A percentile compares a stretch with the other conserved stretches of the same genome.
phyloP scores from a whole-genome alignment of 2,113 vertebrate genomes.

The Pygoscelis adeliae region DNA sequence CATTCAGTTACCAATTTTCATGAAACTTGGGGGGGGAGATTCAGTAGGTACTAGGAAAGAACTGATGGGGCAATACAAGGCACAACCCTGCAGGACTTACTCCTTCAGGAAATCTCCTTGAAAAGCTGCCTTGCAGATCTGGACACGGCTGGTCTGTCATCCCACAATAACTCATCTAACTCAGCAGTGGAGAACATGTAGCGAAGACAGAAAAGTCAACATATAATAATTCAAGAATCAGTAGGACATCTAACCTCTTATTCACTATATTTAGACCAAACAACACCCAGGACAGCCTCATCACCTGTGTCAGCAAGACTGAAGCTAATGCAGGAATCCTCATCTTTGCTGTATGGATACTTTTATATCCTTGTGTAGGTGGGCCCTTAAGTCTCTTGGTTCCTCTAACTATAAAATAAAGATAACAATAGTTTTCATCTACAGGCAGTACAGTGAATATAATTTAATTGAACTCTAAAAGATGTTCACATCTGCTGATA shows the following conservation, averaged over 20 bases:
- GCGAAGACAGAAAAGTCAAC: neutral
- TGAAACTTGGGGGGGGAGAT: neutral
- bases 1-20: neutral
- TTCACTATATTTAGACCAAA: neutral
- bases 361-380: neutral
- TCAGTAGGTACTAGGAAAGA: too few species aligned
- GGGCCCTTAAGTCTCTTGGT: neutral
- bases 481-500: neutral
- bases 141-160: neutral
- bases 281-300: rapidly evolving
- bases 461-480: neutral
- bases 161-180: neutral
- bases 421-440: neutral
- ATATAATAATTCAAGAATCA: neutral
- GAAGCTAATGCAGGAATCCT: neutral
- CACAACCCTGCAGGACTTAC: neutral
- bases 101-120: neutral
- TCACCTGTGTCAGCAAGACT: neutral
- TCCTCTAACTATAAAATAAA: neutral
- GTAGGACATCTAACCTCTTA: neutral
- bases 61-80: too few species aligned
- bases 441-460: neutral
- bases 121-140: neutral
- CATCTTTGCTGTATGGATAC: neutral
- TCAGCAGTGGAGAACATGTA: neutral